Percentiles rank a stretch among this genome's conserved stretches.
Evolutionary conservation across 1,140 invertebrate species (phyloP).

Genomic region (Procambarus virginalis): DNA sequence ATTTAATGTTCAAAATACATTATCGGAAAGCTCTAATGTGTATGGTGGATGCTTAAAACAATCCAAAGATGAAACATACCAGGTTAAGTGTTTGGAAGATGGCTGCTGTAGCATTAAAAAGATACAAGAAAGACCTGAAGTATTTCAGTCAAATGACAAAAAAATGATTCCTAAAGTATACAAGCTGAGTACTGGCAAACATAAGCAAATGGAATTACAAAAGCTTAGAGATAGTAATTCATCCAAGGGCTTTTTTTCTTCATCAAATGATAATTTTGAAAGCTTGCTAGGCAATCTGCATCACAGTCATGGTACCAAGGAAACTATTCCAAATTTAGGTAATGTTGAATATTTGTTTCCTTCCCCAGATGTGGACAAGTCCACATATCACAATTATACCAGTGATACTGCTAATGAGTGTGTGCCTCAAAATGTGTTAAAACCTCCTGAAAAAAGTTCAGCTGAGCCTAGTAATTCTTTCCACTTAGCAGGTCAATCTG

Average conservation of each 20-base stretch:
- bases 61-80: not conserved
- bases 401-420: not conserved
- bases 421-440: not conserved
- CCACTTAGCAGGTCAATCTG: not conserved
- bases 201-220: not conserved
- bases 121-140: not conserved
- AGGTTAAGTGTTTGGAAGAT: not conserved
- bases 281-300: not conserved
- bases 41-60: not conserved
- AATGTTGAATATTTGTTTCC: not conserved
- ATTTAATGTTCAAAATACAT: not conserved
- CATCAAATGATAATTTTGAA: not conserved
- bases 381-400: not conserved
- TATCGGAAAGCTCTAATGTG: not conserved
- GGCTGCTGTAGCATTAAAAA: not conserved
- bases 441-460: not conserved
- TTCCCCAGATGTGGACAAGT: not conserved
- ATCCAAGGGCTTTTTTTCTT: not conserved
- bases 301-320: not conserved
- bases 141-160: not conserved
- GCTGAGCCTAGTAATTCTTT: not conserved
- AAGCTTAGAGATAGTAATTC: not conserved
- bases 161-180: not conserved
- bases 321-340: not conserved
- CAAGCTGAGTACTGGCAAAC: not conserved